Evolutionary conservation across 2,888 invertebrate species (phyloP), one percentile per base, ranked within the genome.

Genomic region (Cryptophagus acutangulus): DNA sequence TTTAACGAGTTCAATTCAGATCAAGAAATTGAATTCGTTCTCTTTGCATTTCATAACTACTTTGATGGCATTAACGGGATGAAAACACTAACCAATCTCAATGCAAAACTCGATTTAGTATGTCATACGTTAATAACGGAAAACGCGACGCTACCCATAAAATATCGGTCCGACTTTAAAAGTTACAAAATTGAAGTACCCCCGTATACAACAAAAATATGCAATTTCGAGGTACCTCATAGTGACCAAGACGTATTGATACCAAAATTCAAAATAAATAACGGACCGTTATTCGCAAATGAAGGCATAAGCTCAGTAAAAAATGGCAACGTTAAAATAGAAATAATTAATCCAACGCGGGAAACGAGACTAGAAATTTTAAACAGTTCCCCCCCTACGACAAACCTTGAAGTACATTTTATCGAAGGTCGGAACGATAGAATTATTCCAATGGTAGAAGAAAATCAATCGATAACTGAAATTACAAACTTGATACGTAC

Each of bases 21-120:
- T 17, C 9, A 37, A 33, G 26, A 13, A 2, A 16, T 45, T 1
- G 34, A 36, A 10, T 46, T 34, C 13, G 14, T 41, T n/a, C 18
- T 41, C n/a, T 45, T 30, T 18, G 33, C 36, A 15, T 47, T 47
- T 20, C 47, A 47, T 18, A 39, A 47, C 15, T 45, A 20, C 17
- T 47, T 41, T 15, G 47, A 47, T 17, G 47, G 43, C 8, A 44
- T 43, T 30, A 12, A 41, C 12, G 46, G 43, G 15, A 8, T 44
- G 15, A 33, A 26, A 25, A 38, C 40, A 28, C 30, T 13, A 28
- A 43, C 36, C 12, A 40, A 46, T 30, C 18, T 46, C 16, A 28
- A 30, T 8, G 26, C 40, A 17, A 36, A 14, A 20, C 35, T 43
- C 12, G 43, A 46, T 36, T 29, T 46, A 36, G 20, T 18, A 5